Evolutionary conservation across 2,797 vertebrate genomes (phyloP), one percentile per base, ranked within the genome.

Genomic region (Babyrousa celebensis): DNA sequence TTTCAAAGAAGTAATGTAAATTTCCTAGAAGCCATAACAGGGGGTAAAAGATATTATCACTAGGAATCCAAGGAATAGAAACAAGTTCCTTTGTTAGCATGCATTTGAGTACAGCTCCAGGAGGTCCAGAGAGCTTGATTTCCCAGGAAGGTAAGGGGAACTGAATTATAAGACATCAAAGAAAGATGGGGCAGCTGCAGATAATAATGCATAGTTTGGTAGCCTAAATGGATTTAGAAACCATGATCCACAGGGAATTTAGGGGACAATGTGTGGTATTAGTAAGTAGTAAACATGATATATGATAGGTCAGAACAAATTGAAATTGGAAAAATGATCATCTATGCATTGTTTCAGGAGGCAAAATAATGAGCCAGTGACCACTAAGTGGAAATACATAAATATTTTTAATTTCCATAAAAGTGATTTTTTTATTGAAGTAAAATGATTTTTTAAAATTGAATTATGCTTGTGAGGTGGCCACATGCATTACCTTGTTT

Each of bases 291-390:
- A 90, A 97, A 96, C 36, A 48, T 91, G 71, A 77, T 70, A 62
- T 94, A 96, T 78, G 6, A 48, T 72, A 87, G 54, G 14, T 94
- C 77, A 56, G 67, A 95, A 89, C 25, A 94, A 89, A 97, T 88
- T 80, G 14, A 95, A 23, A 77, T 87, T 1, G 43, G 71, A 48
- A 29, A 89, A 86, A 94, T 93, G 29, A 58, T 96, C 32, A 48
- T 7, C 40, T 5, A 20, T 12, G 1, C 17, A 40, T 36, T n/a
- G n/a, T 77, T 89, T 91, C 56, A 80, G 20, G 27, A 91, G 25
- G 36, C 40, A 80, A 89, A 95, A 83, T 62, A 23, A 79, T 74
- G 56, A 23, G 21, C 20, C 11, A 58, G 10, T 18, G 40, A 60
- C 10, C 36, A 14, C 17, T 62, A 21, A 74, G 71, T 83, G 7